Conservation (phyloP, 1,140 invertebrate genomes). For the Asbolus verrucosus region DNA sequence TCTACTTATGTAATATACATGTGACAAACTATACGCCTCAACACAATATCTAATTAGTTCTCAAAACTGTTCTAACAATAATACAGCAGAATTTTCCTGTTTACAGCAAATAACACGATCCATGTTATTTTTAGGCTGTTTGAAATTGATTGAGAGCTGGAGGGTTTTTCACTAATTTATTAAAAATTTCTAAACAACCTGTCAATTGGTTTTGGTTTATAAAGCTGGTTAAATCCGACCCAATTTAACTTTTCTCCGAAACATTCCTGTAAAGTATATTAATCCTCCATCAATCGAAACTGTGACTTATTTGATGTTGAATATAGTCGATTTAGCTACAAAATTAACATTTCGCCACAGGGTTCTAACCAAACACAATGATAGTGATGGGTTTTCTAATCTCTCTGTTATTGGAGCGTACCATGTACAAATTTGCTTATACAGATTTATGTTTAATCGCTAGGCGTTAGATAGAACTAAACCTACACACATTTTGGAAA, state of each 20-base stretch:
- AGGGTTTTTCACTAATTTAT: too few relatives aligned
- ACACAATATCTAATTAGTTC: conserved; percentile 17
- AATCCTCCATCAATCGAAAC: conserved; percentile 10
- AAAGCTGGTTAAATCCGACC: background rate
- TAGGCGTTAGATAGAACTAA: too few relatives aligned
- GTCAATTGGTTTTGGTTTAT: background rate
- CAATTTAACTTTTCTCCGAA: conserved; percentile 1
- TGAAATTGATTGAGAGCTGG: too few relatives aligned
- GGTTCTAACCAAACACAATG: conserved; percentile 8
- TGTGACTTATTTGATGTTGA: background rate
- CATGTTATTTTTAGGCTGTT: too few relatives aligned
- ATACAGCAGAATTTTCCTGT: too few relatives aligned
- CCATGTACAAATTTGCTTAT: conserved; percentile 20
- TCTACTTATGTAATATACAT: conserved; percentile 43
- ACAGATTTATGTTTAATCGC: conserved; percentile 23
- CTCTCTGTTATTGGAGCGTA: conserved; percentile 2
- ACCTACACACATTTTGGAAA: too few relatives aligned
- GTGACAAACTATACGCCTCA: background rate
- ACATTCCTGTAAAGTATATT: background rate
- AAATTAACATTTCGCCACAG: conserved; percentile 22
- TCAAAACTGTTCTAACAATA: too few relatives aligned
- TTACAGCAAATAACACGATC: too few relatives aligned
- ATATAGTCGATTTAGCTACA: conserved; percentile 18
- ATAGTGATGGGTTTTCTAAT: conserved; percentile 33
- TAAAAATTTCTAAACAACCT: too few relatives aligned